Conservation (phyloP, 2,113 vertebrate species). For the Elachura formosa region DNA sequence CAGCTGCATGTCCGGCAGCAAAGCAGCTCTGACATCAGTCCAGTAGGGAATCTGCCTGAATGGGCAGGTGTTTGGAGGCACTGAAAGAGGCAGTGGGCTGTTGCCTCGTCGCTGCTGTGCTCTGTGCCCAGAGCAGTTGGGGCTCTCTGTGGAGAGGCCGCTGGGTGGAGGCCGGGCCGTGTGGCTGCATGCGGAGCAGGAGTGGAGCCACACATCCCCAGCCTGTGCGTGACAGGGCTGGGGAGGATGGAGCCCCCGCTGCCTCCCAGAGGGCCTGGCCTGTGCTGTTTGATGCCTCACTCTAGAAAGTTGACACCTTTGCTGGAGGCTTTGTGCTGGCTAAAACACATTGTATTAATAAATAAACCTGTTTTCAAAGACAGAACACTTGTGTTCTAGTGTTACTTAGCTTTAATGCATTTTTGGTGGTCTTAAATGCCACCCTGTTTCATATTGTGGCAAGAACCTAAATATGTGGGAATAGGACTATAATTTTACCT, state of each 20-base stretch:
- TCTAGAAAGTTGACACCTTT: not conserved
- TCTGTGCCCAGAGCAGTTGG: rapidly evolving
- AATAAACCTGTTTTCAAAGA: not conserved
- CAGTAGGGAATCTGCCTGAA: not conserved
- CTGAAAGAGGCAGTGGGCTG: not conserved
- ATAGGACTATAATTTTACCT: not conserved
- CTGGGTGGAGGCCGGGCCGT: not conserved
- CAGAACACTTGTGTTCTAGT: rapidly evolving
- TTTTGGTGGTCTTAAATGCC: not conserved
- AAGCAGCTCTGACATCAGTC: not conserved
- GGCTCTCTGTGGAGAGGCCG: not conserved
- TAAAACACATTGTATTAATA: not conserved
- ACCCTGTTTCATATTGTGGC: not conserved
- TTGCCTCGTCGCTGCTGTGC: not conserved
- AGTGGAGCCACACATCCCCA: too few relatives aligned
- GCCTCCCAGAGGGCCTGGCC: not conserved
- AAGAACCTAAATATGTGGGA: not conserved
- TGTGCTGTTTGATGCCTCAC: not conserved
- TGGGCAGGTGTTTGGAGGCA: not conserved
- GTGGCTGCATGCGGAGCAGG: rapidly evolving
- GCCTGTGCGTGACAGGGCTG: rapidly evolving
- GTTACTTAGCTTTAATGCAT: not conserved
- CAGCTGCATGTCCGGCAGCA: not conserved
- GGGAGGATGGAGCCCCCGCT: not conserved
- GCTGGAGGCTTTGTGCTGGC: not conserved